Evolutionary conservation across 2,113 vertebrate species (phyloP), one percentile per base, ranked within the genome.

Genomic region (Rallus limicola): DNA sequence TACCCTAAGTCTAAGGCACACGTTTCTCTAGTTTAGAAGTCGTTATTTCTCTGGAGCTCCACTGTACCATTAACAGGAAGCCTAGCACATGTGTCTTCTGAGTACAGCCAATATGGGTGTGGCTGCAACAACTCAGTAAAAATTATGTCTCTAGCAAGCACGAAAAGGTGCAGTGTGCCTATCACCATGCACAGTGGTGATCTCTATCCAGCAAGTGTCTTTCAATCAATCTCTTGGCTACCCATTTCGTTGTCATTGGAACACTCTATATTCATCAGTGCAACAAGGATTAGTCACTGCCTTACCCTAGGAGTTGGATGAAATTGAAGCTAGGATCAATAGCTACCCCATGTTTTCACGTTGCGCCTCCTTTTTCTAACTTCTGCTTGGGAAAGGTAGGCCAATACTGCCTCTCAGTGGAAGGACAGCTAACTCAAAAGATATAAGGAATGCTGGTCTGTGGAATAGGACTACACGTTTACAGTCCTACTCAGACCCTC

Each of bases 401-500:
- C 33, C 53, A 79, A 85, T 56, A 69, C 58, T 90, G 95, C 94
- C 90, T 96, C 90, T 80, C 31, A 60, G 93, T 82, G 92, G 88
- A 91, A 85, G 70, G 67, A 94, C 20, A 76, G 23, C 23, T 59
- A 60, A 56, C 38, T 76, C 33, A 29, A 88, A 79, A 85, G 53
- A 72, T 14, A 38, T 10, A 33, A 24, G 2, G 55, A 80, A 65
- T 25, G 38, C 11, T 70, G 71, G 12, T 28, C 40, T 65, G 42
- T 28, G 40, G 34, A 86, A 81, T 1, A 33, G 10, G 15, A 18
- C 1, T 1, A 14, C 28, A 44, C 11, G 31, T 8, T 44, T 19
- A 16, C 0, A 64, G 62, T 15, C 19, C 26, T 48, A 46, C n/a
- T 36, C 13, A 72, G 65, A 71, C 34, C 56, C 46, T 92, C 52